phyloP scores from a whole-genome alignment of 2,797 vertebrate species.

The Pseudochirops corinnae region DNA sequence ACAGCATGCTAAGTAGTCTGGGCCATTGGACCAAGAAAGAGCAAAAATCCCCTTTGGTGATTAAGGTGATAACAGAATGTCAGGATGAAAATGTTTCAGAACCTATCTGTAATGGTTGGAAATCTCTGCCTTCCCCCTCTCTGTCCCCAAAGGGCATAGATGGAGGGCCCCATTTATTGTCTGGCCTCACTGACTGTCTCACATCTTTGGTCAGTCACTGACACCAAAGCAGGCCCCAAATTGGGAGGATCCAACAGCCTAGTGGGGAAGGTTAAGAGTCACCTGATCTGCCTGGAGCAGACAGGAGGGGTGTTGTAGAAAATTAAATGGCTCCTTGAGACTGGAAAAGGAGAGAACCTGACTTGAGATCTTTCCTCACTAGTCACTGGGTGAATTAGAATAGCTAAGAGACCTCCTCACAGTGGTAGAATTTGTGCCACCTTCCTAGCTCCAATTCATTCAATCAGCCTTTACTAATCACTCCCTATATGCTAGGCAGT shows the following conservation, averaged over 20 bases:
- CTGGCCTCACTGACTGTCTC: not conserved
- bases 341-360: not conserved
- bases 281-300: constrained; percentile 21
- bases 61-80: not conserved
- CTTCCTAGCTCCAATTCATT: not conserved
- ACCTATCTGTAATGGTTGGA: not conserved
- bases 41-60: not conserved
- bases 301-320: not conserved
- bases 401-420: not conserved
- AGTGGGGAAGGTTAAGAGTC: constrained; percentile 15
- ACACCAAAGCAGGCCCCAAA: not conserved
- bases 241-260: constrained; percentile 10
- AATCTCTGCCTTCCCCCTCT: not conserved
- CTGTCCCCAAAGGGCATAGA: constrained; percentile 23
- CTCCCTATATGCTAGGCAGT: not conserved
- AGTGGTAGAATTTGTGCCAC: not conserved
- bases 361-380: not conserved
- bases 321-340: not conserved
- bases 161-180: not conserved
- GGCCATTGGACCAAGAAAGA: not conserved
- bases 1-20: not conserved
- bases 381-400: not conserved
- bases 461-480: not conserved
- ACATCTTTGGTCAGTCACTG: not conserved
- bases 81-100: not conserved